Evolutionary conservation across 1,140 invertebrate species (phyloP), one percentile per base, ranked within the genome.

Genomic region (Asbolus verrucosus): DNA sequence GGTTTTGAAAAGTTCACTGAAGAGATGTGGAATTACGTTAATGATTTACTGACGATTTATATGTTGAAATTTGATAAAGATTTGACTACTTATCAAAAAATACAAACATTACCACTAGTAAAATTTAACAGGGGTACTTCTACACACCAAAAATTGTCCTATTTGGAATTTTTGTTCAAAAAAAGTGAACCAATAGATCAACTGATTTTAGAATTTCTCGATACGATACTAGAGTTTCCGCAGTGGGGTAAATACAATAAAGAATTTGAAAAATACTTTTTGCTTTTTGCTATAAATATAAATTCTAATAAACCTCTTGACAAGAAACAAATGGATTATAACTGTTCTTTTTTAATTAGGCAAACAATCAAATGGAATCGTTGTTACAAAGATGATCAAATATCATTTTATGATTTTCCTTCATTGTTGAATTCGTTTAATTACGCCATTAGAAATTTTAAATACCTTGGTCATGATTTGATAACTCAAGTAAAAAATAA

Each of bases 381-480:
- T 3, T 2, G 3, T 4, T 9, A 43, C 41, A 43, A 18, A 18
- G 16, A 43, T 9, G 14, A 18, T 43, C 14, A 19, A 16, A 16
- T 43, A 18, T 43, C 14, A 3, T 43, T 43, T 43, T 43, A 43
- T 43, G 41, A 43, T 14, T 43, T 43, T 9, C 41, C 41, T 2
- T n/a, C 9, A 43, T 16, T 43, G 41, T 16, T 16, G 6, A 43
- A 43, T 18, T n/a, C 41, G 0, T 43, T 43, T 43, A 16, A 43
- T 43, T 43, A 16, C 3, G 2, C 18, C 6, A 43, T 43, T 16
- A 19, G n/a, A 43, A 43, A 43, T 18, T 16, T 27, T 8, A 8
- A 41, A 8, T 27, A n/a, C n/a, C n/a, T n/a, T n/a, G n/a, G n/a
- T n/a, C n/a, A n/a, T n/a, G n/a, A n/a, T n/a, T n/a, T n/a, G n/a